Evolutionary conservation across 1,140 invertebrate species (phyloP), one percentile per base, ranked within the genome.

Genomic region (Marisa cornuarietis): DNA sequence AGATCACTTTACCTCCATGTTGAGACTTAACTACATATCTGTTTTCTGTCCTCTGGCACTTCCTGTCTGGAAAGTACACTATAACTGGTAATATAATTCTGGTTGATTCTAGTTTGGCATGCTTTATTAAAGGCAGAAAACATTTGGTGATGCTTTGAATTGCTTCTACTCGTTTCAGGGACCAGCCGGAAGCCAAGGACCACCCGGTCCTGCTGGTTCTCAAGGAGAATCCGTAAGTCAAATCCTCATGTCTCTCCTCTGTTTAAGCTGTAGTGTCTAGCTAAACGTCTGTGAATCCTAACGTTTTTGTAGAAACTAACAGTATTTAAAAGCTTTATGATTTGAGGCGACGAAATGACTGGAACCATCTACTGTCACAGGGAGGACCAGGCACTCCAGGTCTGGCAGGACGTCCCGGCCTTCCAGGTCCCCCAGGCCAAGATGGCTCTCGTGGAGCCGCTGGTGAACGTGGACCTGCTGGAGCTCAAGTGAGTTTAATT

Each of bases 381-480:
- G 83, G 83, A 58, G 65, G 66, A 20, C 72, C 79, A 7, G 83
- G 83, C 58, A 24, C 42, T 31, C n/a, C 78, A 9, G 83, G 83
- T 9, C 72, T 66, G 16, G 62, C 83, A 18, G 88, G 88, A 82
- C 79, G 85, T 7, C 81, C 83, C 51, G 87, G 87, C 49, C 79
- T 79, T 4, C 81, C 83, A 22, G 88, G 86, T 52, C 54, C 76
- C 31, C 76, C 82, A 20, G 87, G 88, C 62, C 71, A 83, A n/a
- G 82, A 85, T 52, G 87, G 85, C 14, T 71, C 79, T 24, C 76
- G 81, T 66, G 87, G 87, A 26, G 42, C 71, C 3, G 66, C 78
- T 52, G 87, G 87, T 65, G 82, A 81, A 65, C 78, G 79, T 72
- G 87, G 87, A 79, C 76, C 86, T 49, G 76, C 83, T 61, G 87